Base-by-base conservation (phyloP, 2,113 vertebrate genomes). In the Globicephala melas region DNA sequence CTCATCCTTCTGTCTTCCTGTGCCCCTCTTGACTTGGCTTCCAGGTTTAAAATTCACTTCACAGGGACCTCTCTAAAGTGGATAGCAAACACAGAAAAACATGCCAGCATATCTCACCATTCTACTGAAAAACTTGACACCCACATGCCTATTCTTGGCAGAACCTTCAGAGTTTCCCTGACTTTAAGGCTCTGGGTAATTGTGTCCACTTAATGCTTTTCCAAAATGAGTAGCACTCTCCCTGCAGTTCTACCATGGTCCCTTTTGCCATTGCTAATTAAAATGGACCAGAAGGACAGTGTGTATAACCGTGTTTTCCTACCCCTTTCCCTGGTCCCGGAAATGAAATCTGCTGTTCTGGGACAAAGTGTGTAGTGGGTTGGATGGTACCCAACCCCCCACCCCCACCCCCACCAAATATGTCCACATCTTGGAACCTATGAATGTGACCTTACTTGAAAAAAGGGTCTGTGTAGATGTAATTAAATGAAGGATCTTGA, bases 31-130 rank as follows among this genome's bases (percentile, higher is more conserved):
- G 74, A 83, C 58, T 92, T 80, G n/a, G 80, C 70, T 88, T 96
- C 47, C 36, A 58, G 94, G 63, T 81, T 95, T 79, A 84, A 93
- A 87, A 68, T 83, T 79, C 55, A 62, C 36, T 85, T 94, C 71
- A 44, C 9, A 53, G 58, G 74, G 65, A 55, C 18, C 6, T 91
- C 80, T 74, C 83, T 47, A 79, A 94, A 87, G 31, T 26, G 53
- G 79, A 67, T 17, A 62, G 55, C 67, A 53, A 95, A 83, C 53
- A 63, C 18, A 83, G 68, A 36, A 70, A 81, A 94, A 17, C 26
- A 80, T 23, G 31, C 5, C 36, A 73, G n/a, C 5, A 8, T 18
- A 79, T 55, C 4, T 82, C 86, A 70, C 23, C 8, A 20, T 44
- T 65, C 84, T 83, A 31, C 60, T 62, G 41, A 33, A 60, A 70